Evolutionary conservation across 1,140 invertebrate genomes (phyloP), one percentile per base, ranked within the genome.

Genomic region (Aphis craccivora): DNA sequence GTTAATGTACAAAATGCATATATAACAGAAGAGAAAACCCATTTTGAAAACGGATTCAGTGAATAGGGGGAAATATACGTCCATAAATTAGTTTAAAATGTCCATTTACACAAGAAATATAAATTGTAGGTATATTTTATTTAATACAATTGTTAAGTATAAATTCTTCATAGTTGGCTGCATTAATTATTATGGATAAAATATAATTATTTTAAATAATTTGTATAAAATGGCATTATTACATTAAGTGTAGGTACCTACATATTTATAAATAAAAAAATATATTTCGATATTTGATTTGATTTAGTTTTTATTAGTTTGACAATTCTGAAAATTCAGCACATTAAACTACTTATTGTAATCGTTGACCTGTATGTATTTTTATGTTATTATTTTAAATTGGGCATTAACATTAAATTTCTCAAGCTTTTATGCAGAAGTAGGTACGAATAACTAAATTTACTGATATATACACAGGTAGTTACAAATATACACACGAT

Each of bases 1-100:
- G 40, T 87, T 87, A 87, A 87, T 87, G 86, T n/a, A 48, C n/a
- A n/a, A 87, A 45, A 51, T 48, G 30, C 25, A n/a, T 48, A n/a
- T 48, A 87, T 87, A n/a, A 37, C 20, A 35, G 18, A 51, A 87
- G 25, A 48, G 40, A 45, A 48, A 87, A 20, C 43, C 43, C 30
- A 87, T 87, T 87, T 87, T 48, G 20, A 20, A 87, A 87, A 87
- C n/a, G 30, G 3, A 84, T 40, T 84, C 40, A 43, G 37, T 84
- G 23, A 84, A 40, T 84, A 84, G 37, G 9, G 43, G 30, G 18
- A 18, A 45, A 87, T 45, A n/a, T 45, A 45, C 5, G 18, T 45
- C 40, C 40, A 40, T 25, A 84, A 84, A 30, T 84, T 84, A 25
- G 23, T 84, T 84, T 8, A 84, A 84, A 76, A 84, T 84, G 22